Percentiles rank a stretch among this genome's conserved stretches.
Conservation (phyloP, 1,140 invertebrate genomes). For the Drosophila baimaii region DNA sequence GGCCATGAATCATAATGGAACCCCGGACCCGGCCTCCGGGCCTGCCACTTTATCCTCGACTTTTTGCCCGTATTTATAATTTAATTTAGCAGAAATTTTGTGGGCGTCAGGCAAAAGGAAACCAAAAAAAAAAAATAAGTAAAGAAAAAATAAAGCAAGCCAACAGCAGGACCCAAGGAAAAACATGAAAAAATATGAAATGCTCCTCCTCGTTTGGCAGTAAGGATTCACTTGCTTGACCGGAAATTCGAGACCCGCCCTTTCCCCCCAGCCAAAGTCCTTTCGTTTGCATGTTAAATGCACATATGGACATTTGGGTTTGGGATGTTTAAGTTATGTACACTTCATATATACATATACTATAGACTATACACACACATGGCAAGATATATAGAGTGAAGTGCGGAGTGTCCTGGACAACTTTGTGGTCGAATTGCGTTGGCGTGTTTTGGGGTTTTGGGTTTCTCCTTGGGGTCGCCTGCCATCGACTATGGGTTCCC, state of each 20-base stretch:
- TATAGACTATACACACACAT: conserved; percentile 45
- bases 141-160: conserved; percentile 40
- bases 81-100: conserved; percentile 84
- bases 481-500: conserved; percentile 25
- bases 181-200: conserved; percentile 49
- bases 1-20: conserved; percentile 77
- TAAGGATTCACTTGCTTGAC: conserved; percentile 78
- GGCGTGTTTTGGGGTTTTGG: conserved; percentile 60
- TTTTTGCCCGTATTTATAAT: conserved; percentile 80
- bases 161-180: conserved; percentile 37
- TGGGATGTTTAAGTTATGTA: conserved; percentile 69
- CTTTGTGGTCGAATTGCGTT: conserved; percentile 55
- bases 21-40: conserved; percentile 38
- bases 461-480: conserved; percentile 55
- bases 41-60: conserved; percentile 63
- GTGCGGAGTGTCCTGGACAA: conserved; percentile 47
- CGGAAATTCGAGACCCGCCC: conserved; percentile 73
- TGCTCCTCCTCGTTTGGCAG: conserved; percentile 39
- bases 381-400: conserved; percentile 37
- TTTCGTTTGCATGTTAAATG: conserved; percentile 77
- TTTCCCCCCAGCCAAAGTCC: conserved; percentile 3
- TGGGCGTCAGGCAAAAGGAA: conserved; percentile 69
- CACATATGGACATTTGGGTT: conserved; percentile 68
- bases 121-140: conserved; percentile 60
- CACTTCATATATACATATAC: conserved; percentile 44